Evolutionary conservation across 2,888 invertebrate species (phyloP).

Genomic region (Corythucha ciliata): DNA sequence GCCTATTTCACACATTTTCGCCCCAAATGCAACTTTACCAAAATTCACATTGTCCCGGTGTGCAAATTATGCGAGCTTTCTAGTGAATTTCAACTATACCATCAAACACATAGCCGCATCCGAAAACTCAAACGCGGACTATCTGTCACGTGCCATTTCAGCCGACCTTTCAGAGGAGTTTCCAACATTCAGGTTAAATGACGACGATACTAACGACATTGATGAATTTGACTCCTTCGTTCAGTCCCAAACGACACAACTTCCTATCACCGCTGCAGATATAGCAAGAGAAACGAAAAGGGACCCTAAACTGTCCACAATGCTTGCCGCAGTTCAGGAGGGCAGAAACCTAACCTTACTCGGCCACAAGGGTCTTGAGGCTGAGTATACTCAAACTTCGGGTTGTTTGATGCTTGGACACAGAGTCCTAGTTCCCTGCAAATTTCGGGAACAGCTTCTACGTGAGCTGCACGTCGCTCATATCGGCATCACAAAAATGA

Average conservation of each 20-base stretch:
- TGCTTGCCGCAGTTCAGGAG: slow-evolving; percentile 7
- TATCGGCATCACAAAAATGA: slow-evolving; percentile 20
- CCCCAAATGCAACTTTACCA: no score
- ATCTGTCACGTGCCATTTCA: not conserved
- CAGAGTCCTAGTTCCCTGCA: slow-evolving; percentile 10
- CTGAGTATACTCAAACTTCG: slow-evolving; percentile 1
- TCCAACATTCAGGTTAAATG: not conserved
- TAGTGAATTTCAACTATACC: slow-evolving; percentile 7
- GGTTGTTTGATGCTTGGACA: slow-evolving; percentile 16
- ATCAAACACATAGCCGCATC: no score
- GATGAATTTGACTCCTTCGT: slow-evolving; percentile 11
- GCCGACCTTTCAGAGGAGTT: not conserved
- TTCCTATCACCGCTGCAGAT: slow-evolving; percentile 11
- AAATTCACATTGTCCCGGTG: slow-evolving; percentile 39
- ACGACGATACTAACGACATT: not conserved
- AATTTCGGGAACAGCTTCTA: slow-evolving; percentile 8
- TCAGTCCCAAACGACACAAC: not conserved
- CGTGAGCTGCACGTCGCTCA: slow-evolving; percentile 17
- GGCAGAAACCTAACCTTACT: slow-evolving; percentile 1
- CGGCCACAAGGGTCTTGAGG: slow-evolving; percentile 8
- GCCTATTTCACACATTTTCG: no score
- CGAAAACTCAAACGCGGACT: slow-evolving; percentile 8
- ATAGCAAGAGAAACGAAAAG: slow-evolving; percentile 14
- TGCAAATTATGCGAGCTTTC: slow-evolving; percentile 33
- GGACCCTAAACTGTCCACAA: slow-evolving; percentile 10